These are phyloP conservation scores for Genyomyrus donnyi DNA, from an alignment of 2,113 vertebrate genomes.

Conservation along the genomic window DNA sequence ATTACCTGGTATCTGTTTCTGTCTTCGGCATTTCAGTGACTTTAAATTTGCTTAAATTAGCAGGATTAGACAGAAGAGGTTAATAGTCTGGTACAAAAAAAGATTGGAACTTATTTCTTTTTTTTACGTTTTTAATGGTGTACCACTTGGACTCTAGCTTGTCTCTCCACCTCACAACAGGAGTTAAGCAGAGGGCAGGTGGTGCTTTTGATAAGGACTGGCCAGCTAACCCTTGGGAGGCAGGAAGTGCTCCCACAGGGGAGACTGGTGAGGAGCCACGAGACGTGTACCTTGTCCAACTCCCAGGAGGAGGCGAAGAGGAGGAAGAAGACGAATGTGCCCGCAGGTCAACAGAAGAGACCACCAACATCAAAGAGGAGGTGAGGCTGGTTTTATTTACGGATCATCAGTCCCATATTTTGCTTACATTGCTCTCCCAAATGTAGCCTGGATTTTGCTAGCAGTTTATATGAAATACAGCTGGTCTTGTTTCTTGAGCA, in stretches of 20 bases:
- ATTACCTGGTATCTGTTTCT: background rate
- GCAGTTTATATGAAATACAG: background rate
- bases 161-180: constrained; percentile 45
- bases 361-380: constrained; percentile 68
- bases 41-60: background rate
- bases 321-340: constrained; percentile 54
- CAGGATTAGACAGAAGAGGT: background rate
- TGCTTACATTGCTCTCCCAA: background rate
- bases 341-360: constrained; percentile 60
- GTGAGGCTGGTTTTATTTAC: constrained; percentile 40
- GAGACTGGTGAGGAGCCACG: constrained; percentile 54
- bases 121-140: background rate
- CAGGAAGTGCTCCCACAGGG: constrained; percentile 50
- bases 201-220: constrained; percentile 56
- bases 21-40: background rate
- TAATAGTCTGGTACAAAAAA: background rate
- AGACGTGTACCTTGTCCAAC: constrained; percentile 60
- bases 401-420: background rate
- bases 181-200: constrained; percentile 59
- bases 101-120: background rate
- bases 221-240: constrained; percentile 63
- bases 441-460: background rate
- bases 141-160: constrained; percentile 23
- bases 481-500: background rate
- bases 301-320: constrained; percentile 55